These are phyloP conservation scores for Ormia ochracea DNA, from an alignment of 2,888 invertebrate genomes.

Conservation along the genomic window DNA sequence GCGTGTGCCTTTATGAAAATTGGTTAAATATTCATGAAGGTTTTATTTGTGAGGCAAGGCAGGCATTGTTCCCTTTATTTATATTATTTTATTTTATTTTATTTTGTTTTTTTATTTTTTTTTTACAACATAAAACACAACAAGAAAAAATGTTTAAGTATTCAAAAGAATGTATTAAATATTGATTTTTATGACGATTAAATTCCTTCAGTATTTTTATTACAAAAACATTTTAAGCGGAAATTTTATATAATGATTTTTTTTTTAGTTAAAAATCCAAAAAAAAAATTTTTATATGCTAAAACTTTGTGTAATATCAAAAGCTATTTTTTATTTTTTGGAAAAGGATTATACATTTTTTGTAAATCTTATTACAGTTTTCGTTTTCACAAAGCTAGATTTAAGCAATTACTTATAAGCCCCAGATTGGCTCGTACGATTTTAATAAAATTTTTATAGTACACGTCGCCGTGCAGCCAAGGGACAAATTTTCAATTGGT, in stretches of 20 bases:
- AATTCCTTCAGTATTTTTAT: background rate
- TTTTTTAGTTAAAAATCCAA: background rate
- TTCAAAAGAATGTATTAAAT: constrained; percentile 26
- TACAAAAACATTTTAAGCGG: background rate
- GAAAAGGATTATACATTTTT: too few species aligned
- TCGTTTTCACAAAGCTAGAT: too few species aligned
- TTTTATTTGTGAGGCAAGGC: background rate
- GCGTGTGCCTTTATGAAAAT: background rate
- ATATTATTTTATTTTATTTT: background rate
- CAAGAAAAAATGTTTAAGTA: background rate
- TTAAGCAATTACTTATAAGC: too few species aligned
- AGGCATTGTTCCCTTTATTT: background rate
- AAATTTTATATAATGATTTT: constrained; percentile 4
- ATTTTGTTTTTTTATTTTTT: constrained; percentile 9
- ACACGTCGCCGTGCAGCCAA: too few species aligned
- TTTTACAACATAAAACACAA: background rate
- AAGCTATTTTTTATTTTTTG: too few species aligned
- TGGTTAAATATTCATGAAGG: background rate
- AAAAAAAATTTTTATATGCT: background rate
- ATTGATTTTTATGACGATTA: constrained; percentile 37
- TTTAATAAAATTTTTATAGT: too few species aligned
- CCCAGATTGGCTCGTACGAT: too few species aligned
- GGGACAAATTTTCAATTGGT: too few species aligned
- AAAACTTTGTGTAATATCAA: background rate
- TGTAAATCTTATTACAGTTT: too few species aligned